Evolutionary conservation across 2,797 vertebrate species (phyloP), one percentile per base, ranked within the genome.

Genomic region (Sandelia bainsii): DNA sequence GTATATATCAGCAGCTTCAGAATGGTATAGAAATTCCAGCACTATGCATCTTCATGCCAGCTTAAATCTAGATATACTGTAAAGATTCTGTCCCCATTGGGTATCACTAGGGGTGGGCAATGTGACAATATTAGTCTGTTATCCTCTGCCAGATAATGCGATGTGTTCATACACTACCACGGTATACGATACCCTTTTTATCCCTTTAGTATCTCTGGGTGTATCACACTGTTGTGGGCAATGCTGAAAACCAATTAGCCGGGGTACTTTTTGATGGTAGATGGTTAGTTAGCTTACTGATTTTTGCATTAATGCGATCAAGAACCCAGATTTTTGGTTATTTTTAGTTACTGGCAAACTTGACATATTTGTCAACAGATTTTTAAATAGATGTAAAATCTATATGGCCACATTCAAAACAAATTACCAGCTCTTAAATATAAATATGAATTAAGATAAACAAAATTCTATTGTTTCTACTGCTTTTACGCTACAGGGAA

Each of bases 1-100:
- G 19, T 48, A 42, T 73, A 59, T n/a, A 67, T 62, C 37, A 69
- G 61, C 67, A 75, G 62, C 57, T 80, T 83, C 42, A 56, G 39
- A 53, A 51, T 50, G 53, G 69, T 40, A 3, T 17, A 61, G 25
- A 73, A 37, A 52, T 40, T 17, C 68, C 27, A 66, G 45, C 80
- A 75, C 48, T 46, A 29, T 25, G 46, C 12, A 37, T 75, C 16
- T 84, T 6, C 52, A 50, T 71, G 68, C 50, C 73, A 66, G 63
- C 64, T 79, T 76, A 3, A 8, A 69, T 27, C 54, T 67, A 58
- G 29, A 11, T 40, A 6, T 79, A 62, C 46, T 53, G 37, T 37
- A 16, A 37, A 27, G 12, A 75, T 45, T 46, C 14, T 61, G 45
- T 45, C 20, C 32, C n/a, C 11, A 22, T 8, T 66, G 13, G 49